Conservation (phyloP, 2,797 vertebrate genomes). For the Cyprinodon diabolis region DNA sequence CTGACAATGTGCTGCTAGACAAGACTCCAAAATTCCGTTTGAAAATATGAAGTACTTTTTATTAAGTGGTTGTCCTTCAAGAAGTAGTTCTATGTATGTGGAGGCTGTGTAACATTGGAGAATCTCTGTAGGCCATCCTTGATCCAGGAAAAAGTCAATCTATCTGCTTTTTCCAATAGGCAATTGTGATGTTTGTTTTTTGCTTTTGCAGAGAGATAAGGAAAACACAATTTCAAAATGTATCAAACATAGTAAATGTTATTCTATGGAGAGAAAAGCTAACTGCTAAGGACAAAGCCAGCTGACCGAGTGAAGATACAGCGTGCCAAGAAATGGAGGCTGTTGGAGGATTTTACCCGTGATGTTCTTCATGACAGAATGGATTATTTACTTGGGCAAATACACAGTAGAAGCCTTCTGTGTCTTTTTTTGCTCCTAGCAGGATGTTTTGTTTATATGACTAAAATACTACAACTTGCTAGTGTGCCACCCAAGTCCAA, state of each 20-base stretch:
- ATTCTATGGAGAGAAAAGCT: no score
- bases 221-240: not conserved
- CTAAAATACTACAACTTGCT: no score
- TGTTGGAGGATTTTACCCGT: not conserved
- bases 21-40: slow-evolving; percentile 58
- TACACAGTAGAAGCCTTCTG: not conserved
- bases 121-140: not conserved
- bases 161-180: no score
- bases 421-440: not conserved
- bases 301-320: not conserved
- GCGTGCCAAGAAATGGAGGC: not conserved
- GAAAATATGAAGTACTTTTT: slow-evolving; percentile 50
- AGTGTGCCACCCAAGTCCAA: not conserved
- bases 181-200: no score
- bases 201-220: not conserved
- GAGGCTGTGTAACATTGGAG: not conserved
- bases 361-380: not conserved
- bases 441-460: not conserved
- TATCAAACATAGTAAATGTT: no score
- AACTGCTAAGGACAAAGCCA: not conserved
- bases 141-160: no score
- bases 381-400: not conserved
- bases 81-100: slow-evolving; percentile 32
- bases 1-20: slow-evolving; percentile 52
- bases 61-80: slow-evolving; percentile 61